Conservation (phyloP, 2,888 invertebrate genomes). For the Mantis religiosa region DNA sequence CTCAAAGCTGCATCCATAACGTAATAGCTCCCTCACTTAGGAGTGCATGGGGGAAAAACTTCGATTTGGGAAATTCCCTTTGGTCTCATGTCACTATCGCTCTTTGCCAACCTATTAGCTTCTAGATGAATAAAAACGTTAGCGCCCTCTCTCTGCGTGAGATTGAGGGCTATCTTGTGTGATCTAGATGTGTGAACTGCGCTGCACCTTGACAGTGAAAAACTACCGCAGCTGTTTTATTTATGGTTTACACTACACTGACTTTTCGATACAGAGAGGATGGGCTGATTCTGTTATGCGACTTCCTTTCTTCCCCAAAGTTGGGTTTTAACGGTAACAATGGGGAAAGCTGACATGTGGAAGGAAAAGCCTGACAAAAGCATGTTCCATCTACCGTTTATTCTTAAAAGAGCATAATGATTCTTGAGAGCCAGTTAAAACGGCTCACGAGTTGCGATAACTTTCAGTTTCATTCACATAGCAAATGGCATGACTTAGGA, state of each 20-base stretch:
- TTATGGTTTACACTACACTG: conserved; percentile 19
- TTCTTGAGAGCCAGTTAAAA: too few species aligned
- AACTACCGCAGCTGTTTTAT: conserved; percentile 20
- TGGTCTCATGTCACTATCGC: background rate
- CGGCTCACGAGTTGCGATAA: too few species aligned
- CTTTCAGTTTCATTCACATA: too few species aligned
- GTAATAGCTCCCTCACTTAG: background rate
- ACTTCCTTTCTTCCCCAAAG: background rate
- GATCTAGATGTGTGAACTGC: background rate
- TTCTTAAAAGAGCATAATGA: too few species aligned
- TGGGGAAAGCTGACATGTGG: background rate
- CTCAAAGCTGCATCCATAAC: background rate
- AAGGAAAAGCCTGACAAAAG: background rate
- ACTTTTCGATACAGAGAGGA: conserved; percentile 19
- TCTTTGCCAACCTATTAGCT: background rate
- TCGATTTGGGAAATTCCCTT: background rate
- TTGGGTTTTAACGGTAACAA: background rate
- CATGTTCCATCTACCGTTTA: too few species aligned
- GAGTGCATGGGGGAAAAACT: background rate
- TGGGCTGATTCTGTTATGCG: conserved; percentile 3
- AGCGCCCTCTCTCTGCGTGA: background rate
- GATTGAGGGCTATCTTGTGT: background rate
- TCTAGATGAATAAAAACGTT: background rate
- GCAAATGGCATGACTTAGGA: too few species aligned
- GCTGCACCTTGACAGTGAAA: conserved; percentile 18